Evolutionary conservation across 1,140 invertebrate species (phyloP), one percentile per base, ranked within the genome.

Genomic region (Harpegnathos saltator): DNA sequence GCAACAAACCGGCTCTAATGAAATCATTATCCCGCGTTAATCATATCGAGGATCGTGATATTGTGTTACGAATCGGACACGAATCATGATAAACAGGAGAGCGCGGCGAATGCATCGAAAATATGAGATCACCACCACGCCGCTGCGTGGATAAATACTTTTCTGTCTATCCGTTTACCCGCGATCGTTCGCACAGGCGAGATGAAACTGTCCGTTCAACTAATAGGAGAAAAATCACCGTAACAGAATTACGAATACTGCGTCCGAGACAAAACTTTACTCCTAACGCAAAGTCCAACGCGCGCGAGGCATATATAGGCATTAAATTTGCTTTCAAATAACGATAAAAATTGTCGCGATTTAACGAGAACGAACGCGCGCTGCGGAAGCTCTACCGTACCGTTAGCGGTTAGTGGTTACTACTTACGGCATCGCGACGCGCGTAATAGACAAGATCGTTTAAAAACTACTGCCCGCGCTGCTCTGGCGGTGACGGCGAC

Each of bases 11-110:
- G 50, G 29, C 59, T 59, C 26, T 48, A 1, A 15, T 62, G 19
- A 50, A 50, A 75, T 75, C 17, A 75, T 75, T 52, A 62, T 22
- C 58, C 5, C n/a, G n/a, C 38, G 61, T 74, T 61, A 62, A 74
- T 62, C 44, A 48, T 29, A 48, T 15, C 1, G 3, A 58, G n/a
- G 26, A 56, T 1, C n/a, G 19, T 17, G 15, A 44, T 73, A 59
- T 26, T 44, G 29, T 14, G 14, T 48, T 26, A 59, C 71, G 15
- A 44, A 59, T 5, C 54, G 33, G 9, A 48, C 14, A 59, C 14
- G n/a, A n/a, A n/a, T 38, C 33, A 38, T 2, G 33, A 73, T 73
- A 44, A 73, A 59, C 19, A 19, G 15, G 4, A 72, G n/a, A 5
- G n/a, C n/a, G n/a, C 44, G 1, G 5, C 12, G 1, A 33, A 5